Evolutionary conservation across 2,888 invertebrate species (phyloP), one percentile per base, ranked within the genome.

Genomic region (Ditula angustiorana): DNA sequence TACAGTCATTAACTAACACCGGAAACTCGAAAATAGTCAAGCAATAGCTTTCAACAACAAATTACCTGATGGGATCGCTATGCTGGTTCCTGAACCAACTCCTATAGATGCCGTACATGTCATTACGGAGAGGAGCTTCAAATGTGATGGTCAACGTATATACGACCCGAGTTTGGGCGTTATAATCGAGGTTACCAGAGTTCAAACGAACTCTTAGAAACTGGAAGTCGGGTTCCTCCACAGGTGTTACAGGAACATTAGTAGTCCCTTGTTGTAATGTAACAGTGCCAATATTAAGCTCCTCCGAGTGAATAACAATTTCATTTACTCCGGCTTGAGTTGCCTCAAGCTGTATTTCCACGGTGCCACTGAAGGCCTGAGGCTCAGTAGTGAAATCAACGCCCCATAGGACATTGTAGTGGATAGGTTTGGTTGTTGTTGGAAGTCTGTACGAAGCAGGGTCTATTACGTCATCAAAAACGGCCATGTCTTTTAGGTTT

Each of bases 321-420:
- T 88, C 79, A 28, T 30, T 76, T 1, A 90, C 82, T 37, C 75
- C 71, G 0, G 71, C 56, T 70, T 82, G 75, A 1, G 83, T 88
- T 7, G 90, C 83, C 0, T 55, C 67, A 0, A 92, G 53, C 0
- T 73, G 7, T 3, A 94, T 94, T 0, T 61, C 62, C 0, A 90
- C 89, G 0, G 37, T 44, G 1, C 94, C 94, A 1, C 67, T 46
- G 60, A 93, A 92, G 0, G 61, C 8, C 11, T 79, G 68, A 2
- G 37, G 46, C 0, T 68, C 52, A 0, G 94, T 82, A 0, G 11
- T 35, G 26, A 63, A 63, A 61, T 93, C 82, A 0, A 94, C 88
- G 0, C 70, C 74, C 74, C 95, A 85, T 0, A 83, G 69, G 0
- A 95, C 75, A 0, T 87, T 77, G 71, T 95, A 96, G 24, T 84